These are phyloP conservation scores for Cervus canadensis DNA, from an alignment of 2,113 vertebrate species.

Conservation along the genomic window DNA sequence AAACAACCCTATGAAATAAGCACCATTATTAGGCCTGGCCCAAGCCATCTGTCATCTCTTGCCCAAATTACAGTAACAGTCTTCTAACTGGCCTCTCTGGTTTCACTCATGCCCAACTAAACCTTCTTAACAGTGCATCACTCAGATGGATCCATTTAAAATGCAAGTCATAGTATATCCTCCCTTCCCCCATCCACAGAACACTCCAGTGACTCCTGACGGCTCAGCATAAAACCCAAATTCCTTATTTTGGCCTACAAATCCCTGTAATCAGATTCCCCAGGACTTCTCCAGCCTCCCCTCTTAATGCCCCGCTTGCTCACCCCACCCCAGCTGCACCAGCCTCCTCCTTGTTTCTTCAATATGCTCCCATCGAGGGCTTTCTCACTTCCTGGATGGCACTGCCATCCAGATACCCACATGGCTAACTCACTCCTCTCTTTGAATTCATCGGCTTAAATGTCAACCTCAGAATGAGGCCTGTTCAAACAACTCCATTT, in stretches of 20 bases:
- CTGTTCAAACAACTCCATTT: neutral
- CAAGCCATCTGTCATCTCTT: neutral
- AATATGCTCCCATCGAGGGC: neutral
- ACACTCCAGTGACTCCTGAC: neutral
- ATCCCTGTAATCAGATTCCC: neutral
- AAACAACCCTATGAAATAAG: neutral
- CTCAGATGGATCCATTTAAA: neutral
- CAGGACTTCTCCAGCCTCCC: neutral
- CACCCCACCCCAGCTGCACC: neutral
- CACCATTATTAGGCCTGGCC: neutral
- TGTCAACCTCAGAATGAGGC: neutral
- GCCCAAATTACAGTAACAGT: neutral
- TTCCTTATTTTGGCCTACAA: neutral
- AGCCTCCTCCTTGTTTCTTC: neutral
- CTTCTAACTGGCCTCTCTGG: neutral
- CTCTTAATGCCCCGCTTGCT: neutral
- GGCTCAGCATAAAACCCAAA: neutral
- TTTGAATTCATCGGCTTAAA: neutral
- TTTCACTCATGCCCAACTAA: neutral
- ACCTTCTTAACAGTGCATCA: neutral
- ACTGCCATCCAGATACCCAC: fast-evolving
- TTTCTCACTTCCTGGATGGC: neutral
- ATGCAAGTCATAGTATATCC: neutral
- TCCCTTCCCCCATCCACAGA: neutral
- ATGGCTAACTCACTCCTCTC: neutral